Percentiles rank a stretch among this genome's conserved stretches.
phyloP scores from a whole-genome alignment of 2,888 invertebrate genomes.

The Nemurella pictetii region DNA sequence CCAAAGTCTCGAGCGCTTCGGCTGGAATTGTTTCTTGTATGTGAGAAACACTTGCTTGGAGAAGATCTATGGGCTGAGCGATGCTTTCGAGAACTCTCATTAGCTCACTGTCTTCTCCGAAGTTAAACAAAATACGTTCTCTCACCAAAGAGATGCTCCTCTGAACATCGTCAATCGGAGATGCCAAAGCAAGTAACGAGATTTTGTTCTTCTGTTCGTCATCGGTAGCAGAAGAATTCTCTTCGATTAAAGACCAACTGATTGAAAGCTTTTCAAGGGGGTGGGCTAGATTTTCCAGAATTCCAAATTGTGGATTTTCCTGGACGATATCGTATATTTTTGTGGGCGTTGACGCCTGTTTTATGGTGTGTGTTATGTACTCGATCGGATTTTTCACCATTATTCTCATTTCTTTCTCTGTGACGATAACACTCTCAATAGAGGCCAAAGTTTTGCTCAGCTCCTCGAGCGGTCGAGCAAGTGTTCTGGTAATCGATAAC shows the following conservation, averaged over 20 bases:
- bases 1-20: background rate
- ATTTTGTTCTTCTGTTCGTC: conserved; percentile 31
- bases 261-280: conserved; percentile 14
- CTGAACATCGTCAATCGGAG: conserved; percentile 48
- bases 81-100: background rate
- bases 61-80: background rate
- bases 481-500: conserved; percentile 19
- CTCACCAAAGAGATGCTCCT: conserved; percentile 51
- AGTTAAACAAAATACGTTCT: conserved; percentile 48
- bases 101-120: background rate
- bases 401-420: background rate
- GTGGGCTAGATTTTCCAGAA: conserved; percentile 7
- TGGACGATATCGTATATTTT: background rate
- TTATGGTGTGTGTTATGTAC: background rate
- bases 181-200: conserved; percentile 42
- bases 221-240: background rate
- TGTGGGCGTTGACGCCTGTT: background rate
- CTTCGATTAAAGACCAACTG: conserved; percentile 9
- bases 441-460: conserved; percentile 35
- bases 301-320: background rate
- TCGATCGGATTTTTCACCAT: background rate
- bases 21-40: background rate
- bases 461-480: conserved; percentile 38
- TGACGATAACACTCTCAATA: conserved; percentile 10
- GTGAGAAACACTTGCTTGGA: background rate